Base-by-base conservation (phyloP, 2,797 vertebrate genomes). In the Helicolenus hilgendorfi region DNA sequence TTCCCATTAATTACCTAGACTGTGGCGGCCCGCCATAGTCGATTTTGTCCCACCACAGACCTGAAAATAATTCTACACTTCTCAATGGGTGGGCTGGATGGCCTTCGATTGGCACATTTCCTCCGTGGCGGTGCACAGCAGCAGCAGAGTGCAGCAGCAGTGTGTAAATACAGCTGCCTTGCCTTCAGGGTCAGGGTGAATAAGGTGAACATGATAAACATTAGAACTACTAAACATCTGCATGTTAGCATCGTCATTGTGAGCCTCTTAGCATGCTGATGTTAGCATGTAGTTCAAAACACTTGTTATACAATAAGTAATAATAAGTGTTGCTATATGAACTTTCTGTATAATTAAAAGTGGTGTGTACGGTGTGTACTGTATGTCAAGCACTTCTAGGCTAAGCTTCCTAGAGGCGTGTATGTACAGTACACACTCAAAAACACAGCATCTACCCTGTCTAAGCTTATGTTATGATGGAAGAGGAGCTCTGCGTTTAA, bases 401-500 rank as follows among this genome's bases (percentile, higher is more conserved):
- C 29, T 67, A 67, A 68, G 49, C 15, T 29, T 87, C 81, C 31
- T 29, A 75, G 33, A 85, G 72, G 38, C 36, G 67, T 59, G n/a
- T 10, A 68, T 78, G 45, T 26, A 68, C 67, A 55, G 35, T 41
- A 79, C 77, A 80, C 74, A 73, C 45, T 69, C 83, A 72, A 35
- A 79, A 33, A 63, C 72, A 62, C 35, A 59, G 15, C 10, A 29
- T 79, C 15, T 64, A 59, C 38, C 18, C 41, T 24, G 67, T 73
- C 62, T 65, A 14, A 41, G 26, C 60, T 69, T 33, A 63, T 74
- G 41, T 62, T 79, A 59, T 36, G 36, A 79, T 67, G 26, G 59
- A 79, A 87, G 49, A 77, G 15, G 22, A 85, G 84, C 70, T 77
- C 64, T 62, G 53, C 41, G 22, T 84, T 90, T 90, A 94, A 94